These are phyloP conservation scores for Prietella phreatophila DNA, from an alignment of 2,113 vertebrate species.

Conservation along the genomic window DNA sequence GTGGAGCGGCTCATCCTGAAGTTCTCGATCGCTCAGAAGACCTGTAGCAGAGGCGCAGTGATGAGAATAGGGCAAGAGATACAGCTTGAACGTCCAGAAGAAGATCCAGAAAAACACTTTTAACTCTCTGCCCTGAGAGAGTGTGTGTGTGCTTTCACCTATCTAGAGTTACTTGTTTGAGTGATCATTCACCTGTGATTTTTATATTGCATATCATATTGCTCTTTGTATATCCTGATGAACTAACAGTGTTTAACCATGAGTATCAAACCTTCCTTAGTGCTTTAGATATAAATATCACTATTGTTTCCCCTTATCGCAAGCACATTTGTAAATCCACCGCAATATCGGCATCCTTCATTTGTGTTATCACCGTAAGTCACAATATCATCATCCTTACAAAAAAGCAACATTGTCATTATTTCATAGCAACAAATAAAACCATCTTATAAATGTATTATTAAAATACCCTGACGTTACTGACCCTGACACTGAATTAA, in stretches of 20 bases:
- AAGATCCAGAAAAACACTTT: not conserved
- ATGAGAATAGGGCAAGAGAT: not conserved
- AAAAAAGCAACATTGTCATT: not conserved
- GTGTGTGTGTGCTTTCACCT: not conserved
- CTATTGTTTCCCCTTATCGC: not conserved
- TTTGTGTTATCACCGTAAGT: not conserved
- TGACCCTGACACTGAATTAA: constrained; percentile 20
- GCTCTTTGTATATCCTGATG: not conserved
- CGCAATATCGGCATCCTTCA: too few species aligned
- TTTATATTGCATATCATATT: not conserved
- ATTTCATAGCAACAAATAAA: not conserved
- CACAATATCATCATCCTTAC: not conserved
- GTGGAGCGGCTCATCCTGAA: constrained; percentile 72
- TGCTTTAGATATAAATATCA: not conserved
- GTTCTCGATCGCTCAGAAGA: not conserved
- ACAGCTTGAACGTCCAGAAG: not conserved
- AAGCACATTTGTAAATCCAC: not conserved
- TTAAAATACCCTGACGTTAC: not conserved
- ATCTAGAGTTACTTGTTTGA: not conserved
- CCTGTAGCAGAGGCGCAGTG: not conserved
- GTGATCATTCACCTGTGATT: not conserved
- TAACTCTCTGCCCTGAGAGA: too few species aligned
- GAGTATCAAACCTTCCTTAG: not conserved
- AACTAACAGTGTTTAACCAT: not conserved
- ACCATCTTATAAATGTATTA: not conserved